phyloP scores from a whole-genome alignment of 2,113 vertebrate genomes.

The Bothrops jararaca region DNA sequence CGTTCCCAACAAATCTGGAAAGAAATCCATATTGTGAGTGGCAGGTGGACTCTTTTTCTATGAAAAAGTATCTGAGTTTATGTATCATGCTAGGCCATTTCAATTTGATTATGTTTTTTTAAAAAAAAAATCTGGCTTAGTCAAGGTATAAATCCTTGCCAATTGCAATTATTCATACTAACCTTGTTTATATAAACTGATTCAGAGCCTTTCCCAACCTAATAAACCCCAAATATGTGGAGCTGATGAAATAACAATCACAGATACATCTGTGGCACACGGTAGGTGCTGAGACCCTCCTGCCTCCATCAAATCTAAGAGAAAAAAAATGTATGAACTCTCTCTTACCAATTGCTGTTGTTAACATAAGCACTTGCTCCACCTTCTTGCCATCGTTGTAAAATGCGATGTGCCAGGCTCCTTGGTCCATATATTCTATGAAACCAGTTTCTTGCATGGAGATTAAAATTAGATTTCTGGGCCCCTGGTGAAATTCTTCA shows the following conservation, averaged over 20 bases:
- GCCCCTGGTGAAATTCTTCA: conserved; percentile 77
- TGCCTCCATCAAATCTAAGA: conserved; percentile 4
- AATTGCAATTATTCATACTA: background rate
- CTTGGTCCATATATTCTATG: conserved; percentile 96
- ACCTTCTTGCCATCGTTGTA: conserved; percentile 95
- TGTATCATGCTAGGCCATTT: background rate
- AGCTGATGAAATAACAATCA: background rate
- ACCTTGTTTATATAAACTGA: background rate
- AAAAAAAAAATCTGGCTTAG: background rate
- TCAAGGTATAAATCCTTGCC: background rate
- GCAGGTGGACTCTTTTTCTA: background rate
- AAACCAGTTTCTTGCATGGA: conserved; percentile 92
- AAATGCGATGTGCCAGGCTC: conserved; percentile 93
- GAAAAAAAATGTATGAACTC: background rate
- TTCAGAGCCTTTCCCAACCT: background rate
- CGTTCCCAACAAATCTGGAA: background rate
- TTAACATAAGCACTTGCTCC: conserved; percentile 90
- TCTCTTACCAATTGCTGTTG: conserved; percentile 87
- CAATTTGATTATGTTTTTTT: background rate
- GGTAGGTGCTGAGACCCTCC: background rate
- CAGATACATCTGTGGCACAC: background rate
- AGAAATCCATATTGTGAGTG: background rate
- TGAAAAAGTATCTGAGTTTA: background rate
- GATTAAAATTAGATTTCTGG: conserved; percentile 86
- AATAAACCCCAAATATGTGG: background rate